A percentile compares a stretch with the other conserved stretches of the same genome.
phyloP scores from a whole-genome alignment of 2,888 invertebrate species.

The Amiota communis region DNA sequence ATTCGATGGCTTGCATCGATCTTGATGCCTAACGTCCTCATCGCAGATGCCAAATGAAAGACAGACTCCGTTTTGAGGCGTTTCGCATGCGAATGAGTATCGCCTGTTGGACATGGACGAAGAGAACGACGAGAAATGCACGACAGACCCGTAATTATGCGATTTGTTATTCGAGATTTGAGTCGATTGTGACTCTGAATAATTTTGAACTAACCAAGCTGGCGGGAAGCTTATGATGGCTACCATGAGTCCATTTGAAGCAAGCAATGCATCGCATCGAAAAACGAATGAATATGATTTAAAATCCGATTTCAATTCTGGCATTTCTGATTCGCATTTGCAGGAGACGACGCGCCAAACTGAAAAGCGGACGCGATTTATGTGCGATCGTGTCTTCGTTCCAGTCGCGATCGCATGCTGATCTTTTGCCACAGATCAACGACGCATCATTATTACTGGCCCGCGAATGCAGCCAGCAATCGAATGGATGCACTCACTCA shows the following conservation, averaged over 20 bases:
- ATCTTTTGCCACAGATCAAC: constrained; percentile 46
- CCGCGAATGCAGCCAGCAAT: too few species aligned
- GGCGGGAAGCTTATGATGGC: too few species aligned
- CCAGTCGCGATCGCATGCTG: constrained; percentile 63
- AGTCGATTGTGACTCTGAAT: constrained; percentile 71
- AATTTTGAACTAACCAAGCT: constrained; percentile 45
- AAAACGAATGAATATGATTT: constrained; percentile 63
- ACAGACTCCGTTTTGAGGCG: constrained; percentile 38
- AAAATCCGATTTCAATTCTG: constrained; percentile 72
- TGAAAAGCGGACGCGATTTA: constrained; percentile 22
- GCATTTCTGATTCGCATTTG: constrained; percentile 67
- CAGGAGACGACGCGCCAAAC: constrained; percentile 34
- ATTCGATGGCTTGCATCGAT: background rate
- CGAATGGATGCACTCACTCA: background rate
- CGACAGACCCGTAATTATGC: constrained; percentile 71
- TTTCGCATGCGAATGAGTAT: constrained; percentile 29
- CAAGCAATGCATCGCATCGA: constrained; percentile 4
- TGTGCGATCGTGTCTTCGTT: constrained; percentile 39
- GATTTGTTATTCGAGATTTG: constrained; percentile 72
- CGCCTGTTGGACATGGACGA: constrained; percentile 32
- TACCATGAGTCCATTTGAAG: too few species aligned
- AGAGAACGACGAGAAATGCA: constrained; percentile 29
- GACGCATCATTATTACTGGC: too few species aligned
- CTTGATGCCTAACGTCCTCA: constrained; percentile 52
- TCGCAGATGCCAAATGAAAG: constrained; percentile 28